Evolutionary conservation across 2,113 vertebrate genomes (phyloP), one percentile per base, ranked within the genome.

Genomic region (Festucalex cinctus): DNA sequence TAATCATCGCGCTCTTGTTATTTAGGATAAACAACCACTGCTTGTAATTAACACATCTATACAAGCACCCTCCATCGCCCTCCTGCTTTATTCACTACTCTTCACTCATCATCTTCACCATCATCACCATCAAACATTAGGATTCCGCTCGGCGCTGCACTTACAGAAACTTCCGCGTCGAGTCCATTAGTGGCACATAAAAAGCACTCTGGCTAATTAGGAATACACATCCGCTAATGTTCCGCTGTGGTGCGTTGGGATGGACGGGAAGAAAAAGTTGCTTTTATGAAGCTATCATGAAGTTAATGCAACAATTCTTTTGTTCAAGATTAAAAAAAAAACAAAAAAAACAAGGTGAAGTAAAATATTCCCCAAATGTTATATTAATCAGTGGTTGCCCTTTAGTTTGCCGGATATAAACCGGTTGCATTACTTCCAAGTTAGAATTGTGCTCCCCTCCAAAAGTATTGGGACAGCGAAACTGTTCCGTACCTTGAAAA

Each of bases 141-240:
- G 77, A 85, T 81, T 84, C 73, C 63, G 79, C 78, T 85, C 75
- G 77, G 71, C 71, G 81, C 74, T 81, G 76, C 83, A 88, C 83
- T 88, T 76, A 85, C 73, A 81, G 78, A 80, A 84, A 82, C 81
- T 79, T 82, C 78, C 78, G 79, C 73, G 66, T 76, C 79, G 78
- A 81, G 83, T 85, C 82, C 86, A 90, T 88, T 90, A 88, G 83
- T 32, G 20, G 60, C 57, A 9, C 44, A 49, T 49, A 73, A 68
- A 32, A 85, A 85, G 84, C 86, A 84, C 85, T 88, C 75, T 83
- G 71, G 68, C 74, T 84, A 86, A 88, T 86, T 86, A 80, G 77
- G 84, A 86, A 77, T 76, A 68, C 81, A 81, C 36, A 85, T 80
- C 72, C 57, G 69, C 67, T 26, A 63, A 75, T 69, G 82, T 81